phyloP scores from a whole-genome alignment of 2,113 vertebrate species.

The Proteles cristata region DNA sequence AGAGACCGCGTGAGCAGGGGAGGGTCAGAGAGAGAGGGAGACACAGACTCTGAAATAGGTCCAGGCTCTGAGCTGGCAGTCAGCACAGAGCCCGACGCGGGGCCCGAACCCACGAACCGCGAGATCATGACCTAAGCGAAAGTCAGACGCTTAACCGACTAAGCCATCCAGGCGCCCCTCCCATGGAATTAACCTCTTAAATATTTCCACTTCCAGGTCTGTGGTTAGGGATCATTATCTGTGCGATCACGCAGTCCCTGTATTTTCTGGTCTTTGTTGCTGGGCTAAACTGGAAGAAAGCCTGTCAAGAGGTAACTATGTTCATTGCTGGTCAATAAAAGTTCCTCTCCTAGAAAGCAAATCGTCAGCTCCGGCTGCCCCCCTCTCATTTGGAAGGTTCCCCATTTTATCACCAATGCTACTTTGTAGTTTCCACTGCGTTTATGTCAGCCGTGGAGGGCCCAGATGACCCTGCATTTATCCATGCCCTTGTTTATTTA shows the following conservation, averaged over 20 bases:
- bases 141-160: no score
- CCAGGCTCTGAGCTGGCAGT: no score
- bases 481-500: background rate
- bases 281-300: slow-evolving; percentile 90
- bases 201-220: slow-evolving; percentile 86
- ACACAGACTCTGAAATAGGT: no score
- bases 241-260: slow-evolving; percentile 84
- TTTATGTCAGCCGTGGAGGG: background rate
- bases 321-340: background rate
- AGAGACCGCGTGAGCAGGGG: no score
- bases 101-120: no score
- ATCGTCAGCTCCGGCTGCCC: background rate
- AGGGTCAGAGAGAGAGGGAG: no score
- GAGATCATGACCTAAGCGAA: no score
- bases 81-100: no score
- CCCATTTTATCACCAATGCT: background rate
- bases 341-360: background rate
- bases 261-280: slow-evolving; percentile 89
- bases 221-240: slow-evolving; percentile 92
- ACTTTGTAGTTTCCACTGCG: background rate
- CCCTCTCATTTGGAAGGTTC: background rate
- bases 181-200: background rate
- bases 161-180: background rate
- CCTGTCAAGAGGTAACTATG: slow-evolving; percentile 90
- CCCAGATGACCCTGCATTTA: background rate